These are phyloP conservation scores for Thripadectes ignobilis DNA, from an alignment of 2,797 vertebrate genomes.

Conservation along the genomic window DNA sequence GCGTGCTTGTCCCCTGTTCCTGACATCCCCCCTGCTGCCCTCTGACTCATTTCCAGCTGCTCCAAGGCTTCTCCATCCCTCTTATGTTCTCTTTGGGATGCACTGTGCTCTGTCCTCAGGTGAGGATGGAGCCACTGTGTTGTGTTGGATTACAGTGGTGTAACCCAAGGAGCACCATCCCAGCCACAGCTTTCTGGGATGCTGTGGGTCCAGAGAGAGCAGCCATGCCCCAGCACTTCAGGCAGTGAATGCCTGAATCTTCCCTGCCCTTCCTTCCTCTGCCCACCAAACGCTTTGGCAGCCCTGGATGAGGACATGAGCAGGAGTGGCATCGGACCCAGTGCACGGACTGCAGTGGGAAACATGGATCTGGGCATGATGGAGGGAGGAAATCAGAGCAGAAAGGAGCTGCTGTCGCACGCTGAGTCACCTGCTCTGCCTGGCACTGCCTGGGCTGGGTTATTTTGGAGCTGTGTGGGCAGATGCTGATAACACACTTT, in stretches of 20 bases:
- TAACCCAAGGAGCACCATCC: rapidly evolving
- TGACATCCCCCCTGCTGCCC: background rate
- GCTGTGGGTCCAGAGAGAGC: background rate
- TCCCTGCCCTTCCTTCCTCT: background rate
- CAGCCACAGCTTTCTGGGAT: background rate
- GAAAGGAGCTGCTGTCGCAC: background rate
- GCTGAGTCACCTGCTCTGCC: slow-evolving; percentile 45
- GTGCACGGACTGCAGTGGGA: rapidly evolving
- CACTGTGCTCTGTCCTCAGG: rapidly evolving
- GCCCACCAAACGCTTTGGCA: background rate
- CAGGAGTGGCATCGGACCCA: rapidly evolving
- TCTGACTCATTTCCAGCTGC: background rate
- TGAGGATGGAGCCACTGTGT: rapidly evolving
- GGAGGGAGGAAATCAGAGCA: rapidly evolving
- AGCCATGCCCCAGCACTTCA: background rate
- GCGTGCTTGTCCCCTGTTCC: background rate
- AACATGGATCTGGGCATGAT: background rate
- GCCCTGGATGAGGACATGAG: rapidly evolving
- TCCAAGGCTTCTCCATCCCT: background rate
- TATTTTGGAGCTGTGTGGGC: slow-evolving; percentile 55
- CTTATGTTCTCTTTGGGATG: rapidly evolving
- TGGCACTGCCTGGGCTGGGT: background rate
- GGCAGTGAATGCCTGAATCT: background rate
- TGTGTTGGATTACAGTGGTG: rapidly evolving
- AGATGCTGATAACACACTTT: slow-evolving; percentile 36